A percentile compares a stretch with the other conserved stretches of the same genome.
phyloP scores from a whole-genome alignment of 2,113 vertebrate species.

The Saguinus imperator region DNA sequence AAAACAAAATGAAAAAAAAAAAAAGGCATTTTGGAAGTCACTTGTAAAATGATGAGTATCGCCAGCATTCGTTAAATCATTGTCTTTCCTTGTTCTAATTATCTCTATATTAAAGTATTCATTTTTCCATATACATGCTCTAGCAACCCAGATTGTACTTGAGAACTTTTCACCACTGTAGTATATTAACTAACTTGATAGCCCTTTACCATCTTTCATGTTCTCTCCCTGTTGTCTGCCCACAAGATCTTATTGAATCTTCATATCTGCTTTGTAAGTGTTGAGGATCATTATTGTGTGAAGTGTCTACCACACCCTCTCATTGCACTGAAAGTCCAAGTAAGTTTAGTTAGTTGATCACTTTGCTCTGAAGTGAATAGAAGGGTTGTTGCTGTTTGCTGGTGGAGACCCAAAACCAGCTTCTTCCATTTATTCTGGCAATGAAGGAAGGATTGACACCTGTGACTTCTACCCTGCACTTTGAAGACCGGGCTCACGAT shows the following conservation, averaged over 20 bases:
- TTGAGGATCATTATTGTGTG: slow-evolving; percentile 59
- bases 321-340: neutral
- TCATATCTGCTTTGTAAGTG: slow-evolving; percentile 58
- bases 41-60: neutral
- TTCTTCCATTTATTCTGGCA: neutral
- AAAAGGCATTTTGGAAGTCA: neutral
- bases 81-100: neutral
- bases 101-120: neutral
- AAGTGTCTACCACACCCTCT: slow-evolving; percentile 68
- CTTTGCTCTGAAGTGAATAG: neutral
- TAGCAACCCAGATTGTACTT: neutral
- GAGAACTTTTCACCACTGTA: neutral
- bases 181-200: neutral
- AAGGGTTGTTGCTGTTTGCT: neutral
- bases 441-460: neutral
- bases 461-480: neutral
- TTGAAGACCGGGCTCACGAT: neutral
- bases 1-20: neutral
- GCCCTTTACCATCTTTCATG: neutral
- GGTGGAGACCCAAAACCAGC: neutral
- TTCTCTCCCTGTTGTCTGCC: neutral
- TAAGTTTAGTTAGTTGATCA: slow-evolving; percentile 22
- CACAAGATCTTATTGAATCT: slow-evolving; percentile 35
- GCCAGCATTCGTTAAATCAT: neutral
- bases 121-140: neutral